These are phyloP conservation scores for Geotrupes spiniger DNA, from an alignment of 2,888 invertebrate species.

Conservation along the genomic window DNA sequence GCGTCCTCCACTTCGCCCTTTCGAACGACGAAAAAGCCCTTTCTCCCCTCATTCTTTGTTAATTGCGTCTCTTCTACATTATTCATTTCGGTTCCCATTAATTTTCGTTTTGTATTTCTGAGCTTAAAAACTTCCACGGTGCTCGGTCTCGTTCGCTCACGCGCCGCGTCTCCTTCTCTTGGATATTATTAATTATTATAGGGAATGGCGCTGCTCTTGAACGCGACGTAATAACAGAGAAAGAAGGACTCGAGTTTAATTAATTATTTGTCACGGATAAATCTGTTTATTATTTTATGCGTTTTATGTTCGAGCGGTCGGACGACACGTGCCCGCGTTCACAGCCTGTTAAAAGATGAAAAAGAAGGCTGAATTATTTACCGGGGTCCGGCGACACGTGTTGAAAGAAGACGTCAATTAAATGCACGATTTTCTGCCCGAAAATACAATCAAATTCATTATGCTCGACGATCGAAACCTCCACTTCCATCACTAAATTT, in stretches of 20 bases:
- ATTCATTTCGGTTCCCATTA: conserved; percentile 41
- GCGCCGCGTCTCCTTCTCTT: background rate
- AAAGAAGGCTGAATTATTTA: conserved; percentile 6
- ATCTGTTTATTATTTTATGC: conserved; percentile 9
- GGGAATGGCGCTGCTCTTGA: conserved; percentile 4
- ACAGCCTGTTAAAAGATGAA: conserved; percentile 28
- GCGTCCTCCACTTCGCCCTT: conserved; percentile 33
- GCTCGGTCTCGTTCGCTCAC: background rate
- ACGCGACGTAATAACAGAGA: background rate
- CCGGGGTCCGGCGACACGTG: background rate
- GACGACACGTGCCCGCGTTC: conserved; percentile 12
- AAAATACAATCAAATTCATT: too few species aligned
- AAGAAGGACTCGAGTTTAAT: conserved; percentile 4
- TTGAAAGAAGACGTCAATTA: too few species aligned
- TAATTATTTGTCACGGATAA: conserved; percentile 11
- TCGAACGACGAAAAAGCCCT: conserved; percentile 26
- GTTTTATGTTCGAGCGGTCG: conserved; percentile 1
- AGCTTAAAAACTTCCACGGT: conserved; percentile 7
- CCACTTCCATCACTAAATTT: too few species aligned
- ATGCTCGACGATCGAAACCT: too few species aligned
- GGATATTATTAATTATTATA: conserved; percentile 5
- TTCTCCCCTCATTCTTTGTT: conserved; percentile 36
- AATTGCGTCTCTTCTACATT: conserved; percentile 39
- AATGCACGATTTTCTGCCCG: too few species aligned
- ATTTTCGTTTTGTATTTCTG: conserved; percentile 36